Evolutionary conservation across 2,797 vertebrate genomes (phyloP).

Genomic region (Neosalanx taihuensis): DNA sequence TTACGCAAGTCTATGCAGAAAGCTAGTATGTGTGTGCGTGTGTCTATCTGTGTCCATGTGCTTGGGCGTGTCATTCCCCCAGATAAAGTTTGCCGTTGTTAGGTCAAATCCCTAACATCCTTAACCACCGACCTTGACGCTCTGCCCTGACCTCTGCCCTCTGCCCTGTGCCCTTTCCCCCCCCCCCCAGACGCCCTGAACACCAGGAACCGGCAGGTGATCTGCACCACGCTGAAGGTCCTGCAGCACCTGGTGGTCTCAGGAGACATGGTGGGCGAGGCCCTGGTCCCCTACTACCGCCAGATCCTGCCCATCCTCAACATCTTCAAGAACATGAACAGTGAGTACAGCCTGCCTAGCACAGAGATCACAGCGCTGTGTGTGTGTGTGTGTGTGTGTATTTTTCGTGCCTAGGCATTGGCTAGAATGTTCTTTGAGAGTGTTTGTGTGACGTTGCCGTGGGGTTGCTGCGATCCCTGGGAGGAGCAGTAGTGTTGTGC

Average conservation of each 20-base stretch:
- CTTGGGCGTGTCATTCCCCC: background rate
- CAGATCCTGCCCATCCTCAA: constrained; percentile 91
- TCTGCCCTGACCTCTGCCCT: constrained; percentile 15
- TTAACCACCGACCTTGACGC: background rate
- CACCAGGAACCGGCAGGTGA: constrained; percentile 84
- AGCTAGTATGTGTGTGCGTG: constrained; percentile 7
- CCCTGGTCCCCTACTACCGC: constrained; percentile 89
- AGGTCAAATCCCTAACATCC: background rate
- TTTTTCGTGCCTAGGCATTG: background rate
- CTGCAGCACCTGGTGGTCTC: constrained; percentile 91
- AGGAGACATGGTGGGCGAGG: constrained; percentile 76
- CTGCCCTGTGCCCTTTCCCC: background rate
- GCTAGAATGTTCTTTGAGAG: background rate
- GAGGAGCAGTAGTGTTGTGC: background rate
- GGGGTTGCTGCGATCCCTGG: no score
- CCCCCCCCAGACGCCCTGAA: constrained; percentile 81
- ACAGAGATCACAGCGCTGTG: background rate
- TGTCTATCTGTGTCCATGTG: background rate
- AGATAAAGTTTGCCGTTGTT: background rate
- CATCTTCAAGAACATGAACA: constrained; percentile 92
- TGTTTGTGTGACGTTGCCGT: background rate
- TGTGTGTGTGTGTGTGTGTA: constrained; percentile 2
- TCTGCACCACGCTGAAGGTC: constrained; percentile 88
- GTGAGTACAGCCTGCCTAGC: constrained; percentile 71
- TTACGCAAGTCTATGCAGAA: no score